Evolutionary conservation across 2,113 vertebrate species (phyloP), one percentile per base, ranked within the genome.

Genomic region (Oncorhynchus kisutch): DNA sequence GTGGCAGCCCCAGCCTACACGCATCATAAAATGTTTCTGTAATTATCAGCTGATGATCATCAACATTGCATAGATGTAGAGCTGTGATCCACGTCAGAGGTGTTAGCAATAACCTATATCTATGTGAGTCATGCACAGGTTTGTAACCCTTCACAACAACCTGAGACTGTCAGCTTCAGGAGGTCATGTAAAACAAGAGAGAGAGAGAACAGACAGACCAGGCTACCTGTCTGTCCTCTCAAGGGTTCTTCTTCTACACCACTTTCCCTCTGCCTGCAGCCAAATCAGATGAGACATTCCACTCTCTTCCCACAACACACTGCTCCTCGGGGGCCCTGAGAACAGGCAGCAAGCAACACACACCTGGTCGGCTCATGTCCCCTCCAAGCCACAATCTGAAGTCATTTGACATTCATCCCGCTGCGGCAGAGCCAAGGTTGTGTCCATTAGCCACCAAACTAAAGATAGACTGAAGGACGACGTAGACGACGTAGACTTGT

Each of bases 241-340:
- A 59, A 71, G 71, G 24, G 71, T 64, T 45, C 39, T 45, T 48
- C 71, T 39, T 70, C 76, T 39, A 80, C 59, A 67, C 20, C 59
- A 78, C 72, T 76, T 76, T 69, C 31, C 16, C 62, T 67, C 39
- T 39, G 66, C 25, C 75, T 45, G n/a, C 45, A 73, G 76, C 78
- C 74, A 76, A 45, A 81, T 83, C 82, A 82, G 80, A 81, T 74
- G 78, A 84, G 71, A 60, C 25, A 6, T 3, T 9, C 72, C 67
- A 0, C 29, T 48, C 18, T 31, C 13, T 18, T 20, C 16, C 31
- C 27, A 69, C 20, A n/a, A 11, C 34, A 69, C 67, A 31, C 31
- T 69, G 67, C 67, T 69, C 67, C 31, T 69, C 31, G n/a, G 64
- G 64, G 64, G 25, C 25, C 65, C 65, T 18, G 65, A 67, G 27